These are phyloP conservation scores for Lutjanus campechanus DNA, from an alignment of 2,797 vertebrate genomes.

Conservation along the genomic window DNA sequence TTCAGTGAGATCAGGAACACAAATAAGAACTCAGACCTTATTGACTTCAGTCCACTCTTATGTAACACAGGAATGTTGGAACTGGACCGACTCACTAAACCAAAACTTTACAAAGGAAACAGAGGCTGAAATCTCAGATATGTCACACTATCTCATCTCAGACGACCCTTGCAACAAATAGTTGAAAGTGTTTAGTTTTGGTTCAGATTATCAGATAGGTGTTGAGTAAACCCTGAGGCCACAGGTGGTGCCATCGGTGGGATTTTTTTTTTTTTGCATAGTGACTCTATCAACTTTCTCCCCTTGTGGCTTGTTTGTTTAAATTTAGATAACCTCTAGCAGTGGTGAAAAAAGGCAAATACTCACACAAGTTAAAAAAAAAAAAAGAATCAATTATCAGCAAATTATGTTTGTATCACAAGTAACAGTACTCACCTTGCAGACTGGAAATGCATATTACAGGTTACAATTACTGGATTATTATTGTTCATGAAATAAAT, in stretches of 20 bases:
- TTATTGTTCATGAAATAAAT: neutral
- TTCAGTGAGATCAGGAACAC: constrained; percentile 68
- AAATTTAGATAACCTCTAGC: neutral
- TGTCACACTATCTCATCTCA: constrained; percentile 1
- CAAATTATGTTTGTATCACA: neutral
- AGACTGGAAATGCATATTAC: neutral
- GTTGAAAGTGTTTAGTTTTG: neutral
- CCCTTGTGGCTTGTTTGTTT: neutral
- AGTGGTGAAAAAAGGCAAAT: neutral
- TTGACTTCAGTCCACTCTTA: constrained; percentile 71
- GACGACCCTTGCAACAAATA: neutral
- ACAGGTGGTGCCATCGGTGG: no score
- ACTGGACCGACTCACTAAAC: constrained; percentile 44
- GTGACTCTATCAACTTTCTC: neutral
- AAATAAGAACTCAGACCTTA: constrained; percentile 67
- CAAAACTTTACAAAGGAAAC: constrained; percentile 42
- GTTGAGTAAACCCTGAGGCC: no score
- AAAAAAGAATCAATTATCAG: neutral
- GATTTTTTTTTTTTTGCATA: neutral
- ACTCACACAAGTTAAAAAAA: neutral
- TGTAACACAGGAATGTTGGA: constrained; percentile 77
- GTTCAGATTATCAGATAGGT: neutral
- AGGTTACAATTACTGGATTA: no score
- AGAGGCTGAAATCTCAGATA: constrained; percentile 30
- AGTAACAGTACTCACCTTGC: neutral